A percentile compares a stretch with the other conserved stretches of the same genome.
phyloP scores from a whole-genome alignment of 2,888 invertebrate species.

The Formica aserva region DNA sequence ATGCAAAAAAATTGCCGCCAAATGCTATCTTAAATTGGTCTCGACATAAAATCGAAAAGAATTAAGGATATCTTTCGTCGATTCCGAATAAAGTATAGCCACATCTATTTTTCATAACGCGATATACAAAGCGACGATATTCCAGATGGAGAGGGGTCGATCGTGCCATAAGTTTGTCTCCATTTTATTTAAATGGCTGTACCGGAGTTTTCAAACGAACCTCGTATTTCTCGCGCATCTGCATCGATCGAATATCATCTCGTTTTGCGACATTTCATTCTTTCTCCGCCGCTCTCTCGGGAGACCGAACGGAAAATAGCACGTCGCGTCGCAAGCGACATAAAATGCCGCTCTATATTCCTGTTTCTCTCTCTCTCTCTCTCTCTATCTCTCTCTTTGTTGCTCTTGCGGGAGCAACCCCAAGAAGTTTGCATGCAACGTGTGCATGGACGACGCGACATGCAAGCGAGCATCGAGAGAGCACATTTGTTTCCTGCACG shows the following conservation, averaged over 20 bases:
- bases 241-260: constrained; percentile 21
- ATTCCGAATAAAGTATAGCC: neutral
- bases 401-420: neutral
- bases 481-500: constrained; percentile 21
- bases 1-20: neutral
- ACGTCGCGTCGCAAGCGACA: constrained; percentile 2
- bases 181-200: neutral
- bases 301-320: constrained; percentile 23
- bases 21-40: neutral
- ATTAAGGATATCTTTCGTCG: neutral
- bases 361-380: neutral
- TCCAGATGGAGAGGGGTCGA: neutral
- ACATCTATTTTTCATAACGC: neutral
- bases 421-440: constrained; percentile 8
- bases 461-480: constrained; percentile 25
- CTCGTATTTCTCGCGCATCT: neutral
- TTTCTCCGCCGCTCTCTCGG: neutral
- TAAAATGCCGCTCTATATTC: neutral
- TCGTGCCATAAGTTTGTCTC: neutral
- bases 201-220: neutral
- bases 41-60: neutral
- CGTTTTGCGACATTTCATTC: constrained; percentile 22
- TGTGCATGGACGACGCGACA: constrained; percentile 1
- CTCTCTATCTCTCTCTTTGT: neutral
- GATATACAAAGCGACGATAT: neutral